Evolutionary conservation across 53 echinoderm and acorn worm species (phyloP), one percentile per base, ranked within the genome.

Genomic region (Holothuria scabra): DNA sequence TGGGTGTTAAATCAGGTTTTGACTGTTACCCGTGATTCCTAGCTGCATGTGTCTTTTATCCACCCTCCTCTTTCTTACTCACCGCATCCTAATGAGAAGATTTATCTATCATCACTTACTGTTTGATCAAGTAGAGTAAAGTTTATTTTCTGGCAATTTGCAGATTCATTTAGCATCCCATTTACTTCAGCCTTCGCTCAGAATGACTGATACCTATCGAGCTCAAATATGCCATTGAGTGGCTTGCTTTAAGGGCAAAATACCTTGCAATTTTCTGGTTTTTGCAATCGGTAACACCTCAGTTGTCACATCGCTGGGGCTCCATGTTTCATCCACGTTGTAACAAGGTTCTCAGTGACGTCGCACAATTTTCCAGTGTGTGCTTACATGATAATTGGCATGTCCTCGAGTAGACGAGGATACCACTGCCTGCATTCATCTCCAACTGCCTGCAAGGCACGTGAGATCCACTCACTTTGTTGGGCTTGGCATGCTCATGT

Each of bases 101-200:
- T 78, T 78, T 78, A 78, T 78, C 78, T 32, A 57, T 57, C 78
- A 57, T 56, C 58, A 26, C 58, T 58, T 31, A 26, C 10, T 58
- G 57, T 78, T 78, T 78, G 78, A 78, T 78, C 78, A 58, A 58
- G 34, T 80, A 37, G 24, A 44, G 81, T 61, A 80, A 62, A 80
- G 82, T 81, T 81, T 81, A 81, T 81, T 81, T 81, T 81, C 62
- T 81, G 82, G 82, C 64, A 81, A 81, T 81, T 81, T 81, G 78
- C 78, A 78, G 78, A 78, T 56, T 26, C 78, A 78, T 59, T 78
- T 78, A 32, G 49, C 78, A 57, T 78, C 56, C 78, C 52, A 28
- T 78, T 28, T 78, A 30, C 18, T 56, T 33, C n/a, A 72, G 46
- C 37, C 44, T 35, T 72, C 46, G 46, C 72, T 44, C 8, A 24